Base-by-base conservation (phyloP, 2,797 vertebrate species). In the Eutrigla gurnardus region DNA sequence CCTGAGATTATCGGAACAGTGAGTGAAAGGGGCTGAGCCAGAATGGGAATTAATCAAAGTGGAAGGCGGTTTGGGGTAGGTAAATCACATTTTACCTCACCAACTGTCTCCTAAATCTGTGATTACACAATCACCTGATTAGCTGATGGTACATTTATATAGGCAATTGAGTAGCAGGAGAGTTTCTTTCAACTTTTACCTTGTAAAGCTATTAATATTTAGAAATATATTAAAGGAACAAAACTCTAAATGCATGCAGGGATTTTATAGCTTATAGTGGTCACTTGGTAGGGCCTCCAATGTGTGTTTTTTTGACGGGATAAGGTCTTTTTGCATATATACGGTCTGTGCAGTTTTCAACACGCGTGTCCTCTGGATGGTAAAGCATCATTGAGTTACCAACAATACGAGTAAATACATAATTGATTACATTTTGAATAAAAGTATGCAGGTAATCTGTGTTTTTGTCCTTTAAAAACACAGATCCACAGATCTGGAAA, bases 1-100 rank as follows among this genome's bases (percentile, higher is more conserved):
- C 86, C 70, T 69, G 77, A 87, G 88, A 87, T 91, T 91, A 90
- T 82, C 58, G 84, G 87, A 90, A 92, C 83, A 89, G 76, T 88
- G 82, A 87, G 73, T 32, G 81, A 69, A 69, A 61, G 57, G 39
- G 40, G 58, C 57, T 64, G 9, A 11, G 59, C 43, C 59, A n/a
- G 37, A 69, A 47, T 55, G 61, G 10, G 60, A 82, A 68, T 65
- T 73, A 39, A 68, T 42, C 53, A 12, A 40, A 77, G 54, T 66
- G 75, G 33, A 66, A 70, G 55, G 25, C 49, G 40, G 33, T 54
- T 50, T 58, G 42, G 40, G n/a, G 12, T 11, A 13, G 37, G 42
- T 63, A n/a, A 49, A 74, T 72, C 14, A 43, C n/a, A 57, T 70
- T 60, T 66, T 33, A 32, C 14, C 18, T 33, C 15, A 37, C 15